phyloP scores from a whole-genome alignment of 2,113 vertebrate genomes.

The Zapus hudsonius region DNA sequence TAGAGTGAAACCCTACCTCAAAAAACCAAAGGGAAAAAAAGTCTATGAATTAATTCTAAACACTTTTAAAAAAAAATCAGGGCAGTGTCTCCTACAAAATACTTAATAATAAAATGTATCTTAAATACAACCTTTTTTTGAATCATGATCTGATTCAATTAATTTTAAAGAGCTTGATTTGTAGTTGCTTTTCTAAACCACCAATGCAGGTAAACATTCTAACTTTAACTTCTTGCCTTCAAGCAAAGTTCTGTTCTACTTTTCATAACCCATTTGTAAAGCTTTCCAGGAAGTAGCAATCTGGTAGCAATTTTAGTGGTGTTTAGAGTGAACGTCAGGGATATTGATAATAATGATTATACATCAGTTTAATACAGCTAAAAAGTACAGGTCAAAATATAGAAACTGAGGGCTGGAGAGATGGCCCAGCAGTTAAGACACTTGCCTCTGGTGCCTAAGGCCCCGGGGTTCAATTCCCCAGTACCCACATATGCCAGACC shows the following conservation, averaged over 20 bases:
- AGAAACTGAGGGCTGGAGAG: too few species aligned
- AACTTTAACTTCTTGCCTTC: conserved; percentile 67
- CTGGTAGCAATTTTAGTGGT: conserved; percentile 55
- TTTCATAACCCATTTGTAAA: conserved; percentile 69
- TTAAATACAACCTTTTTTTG: conserved; percentile 8
- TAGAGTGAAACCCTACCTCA: too few species aligned
- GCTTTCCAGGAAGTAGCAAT: conserved; percentile 64
- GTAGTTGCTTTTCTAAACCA: conserved; percentile 59
- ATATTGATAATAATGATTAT: conserved; percentile 10
- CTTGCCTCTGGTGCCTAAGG: conserved; percentile 12
- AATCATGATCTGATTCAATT: conserved; percentile 48
- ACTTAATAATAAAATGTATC: conserved; percentile 20
- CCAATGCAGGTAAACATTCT: conserved; percentile 63
- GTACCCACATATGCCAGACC: too few species aligned
- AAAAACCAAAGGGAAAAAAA: too few species aligned
- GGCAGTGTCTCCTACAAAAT: conserved; percentile 12
- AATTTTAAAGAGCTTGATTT: conserved; percentile 20
- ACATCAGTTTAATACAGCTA: not conserved
- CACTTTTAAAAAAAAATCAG: not conserved
- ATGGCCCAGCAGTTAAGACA: too few species aligned
- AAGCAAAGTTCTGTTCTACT: conserved; percentile 68
- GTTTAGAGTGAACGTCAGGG: conserved; percentile 62
- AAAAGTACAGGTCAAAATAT: not conserved
- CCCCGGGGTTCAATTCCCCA: too few species aligned
- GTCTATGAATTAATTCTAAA: conserved; percentile 45